phyloP scores from a whole-genome alignment of 2,888 invertebrate species.

The Ecdyonurus torrentis region DNA sequence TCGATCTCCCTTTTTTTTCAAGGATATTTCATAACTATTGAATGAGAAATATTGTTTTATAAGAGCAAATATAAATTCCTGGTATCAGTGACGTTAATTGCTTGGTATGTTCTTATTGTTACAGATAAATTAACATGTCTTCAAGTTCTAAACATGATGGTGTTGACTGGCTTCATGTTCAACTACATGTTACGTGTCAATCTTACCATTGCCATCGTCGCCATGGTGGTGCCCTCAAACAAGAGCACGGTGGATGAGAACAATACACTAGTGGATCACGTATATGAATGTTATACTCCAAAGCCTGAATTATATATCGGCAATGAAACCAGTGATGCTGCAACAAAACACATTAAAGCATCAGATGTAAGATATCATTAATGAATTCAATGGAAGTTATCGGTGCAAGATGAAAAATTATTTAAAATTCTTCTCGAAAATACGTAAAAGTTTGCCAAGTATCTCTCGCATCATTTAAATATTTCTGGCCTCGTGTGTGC shows the following conservation, averaged over 20 bases:
- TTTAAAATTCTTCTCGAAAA: no score
- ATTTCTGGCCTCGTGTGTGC: no score
- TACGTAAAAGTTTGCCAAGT: no score
- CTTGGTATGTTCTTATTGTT: background rate
- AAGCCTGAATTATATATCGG: background rate
- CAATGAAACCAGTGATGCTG: background rate
- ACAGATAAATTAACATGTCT: constrained; percentile 59
- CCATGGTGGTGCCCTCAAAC: constrained; percentile 41
- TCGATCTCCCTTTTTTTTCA: no score
- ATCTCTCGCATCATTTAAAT: no score
- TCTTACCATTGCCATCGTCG: constrained; percentile 71
- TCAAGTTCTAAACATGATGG: constrained; percentile 67
- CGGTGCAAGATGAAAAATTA: no score
- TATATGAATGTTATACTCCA: background rate
- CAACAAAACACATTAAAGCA: background rate
- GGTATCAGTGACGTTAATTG: no score
- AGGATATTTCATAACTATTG: no score
- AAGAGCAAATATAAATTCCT: no score
- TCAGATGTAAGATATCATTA: background rate
- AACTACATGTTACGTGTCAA: constrained; percentile 79
- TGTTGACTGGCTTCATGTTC: constrained; percentile 74
- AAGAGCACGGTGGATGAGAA: constrained; percentile 15
- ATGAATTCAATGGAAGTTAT: no score
- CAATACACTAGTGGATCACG: constrained; percentile 16
- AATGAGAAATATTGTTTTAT: no score